These are phyloP conservation scores for Scaptomyza graminum DNA, from an alignment of 1,140 invertebrate species.

Conservation along the genomic window DNA sequence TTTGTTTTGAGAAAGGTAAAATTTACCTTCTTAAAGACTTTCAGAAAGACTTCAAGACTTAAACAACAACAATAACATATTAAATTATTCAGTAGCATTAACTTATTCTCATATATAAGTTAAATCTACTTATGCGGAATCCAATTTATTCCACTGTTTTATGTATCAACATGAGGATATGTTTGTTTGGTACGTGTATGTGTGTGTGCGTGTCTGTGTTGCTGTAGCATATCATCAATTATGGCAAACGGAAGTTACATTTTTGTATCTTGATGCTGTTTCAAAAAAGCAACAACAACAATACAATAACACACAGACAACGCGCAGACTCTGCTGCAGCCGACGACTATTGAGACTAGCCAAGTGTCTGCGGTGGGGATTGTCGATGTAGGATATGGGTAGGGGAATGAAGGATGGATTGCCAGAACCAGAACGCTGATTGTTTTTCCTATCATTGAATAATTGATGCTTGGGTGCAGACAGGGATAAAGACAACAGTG, in stretches of 20 bases:
- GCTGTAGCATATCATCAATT: constrained; percentile 71
- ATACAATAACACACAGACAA: background rate
- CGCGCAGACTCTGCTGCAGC: constrained; percentile 11
- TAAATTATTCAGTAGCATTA: background rate
- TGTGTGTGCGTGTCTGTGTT: constrained; percentile 20
- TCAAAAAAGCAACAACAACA: constrained; percentile 28
- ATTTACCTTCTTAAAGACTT: background rate
- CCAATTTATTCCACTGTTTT: constrained; percentile 6
- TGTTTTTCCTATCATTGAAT: constrained; percentile 55
- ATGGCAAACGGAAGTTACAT: constrained; percentile 71
- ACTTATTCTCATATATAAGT: constrained; percentile 1
- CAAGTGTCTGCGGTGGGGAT: constrained; percentile 11
- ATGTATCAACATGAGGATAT: constrained; percentile 10
- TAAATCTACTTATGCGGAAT: constrained; percentile 7
- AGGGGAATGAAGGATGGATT: background rate
- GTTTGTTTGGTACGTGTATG: constrained; percentile 14
- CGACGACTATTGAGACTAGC: constrained; percentile 39
- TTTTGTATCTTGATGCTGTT: constrained; percentile 69
- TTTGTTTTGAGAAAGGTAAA: background rate
- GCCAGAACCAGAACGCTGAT: constrained; percentile 24
- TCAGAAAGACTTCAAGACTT: too few species aligned
- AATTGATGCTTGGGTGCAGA: constrained; percentile 58
- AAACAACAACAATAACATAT: background rate
- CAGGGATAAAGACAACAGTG: constrained; percentile 30
- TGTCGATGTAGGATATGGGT: background rate